phyloP scores from a whole-genome alignment of 2,888 invertebrate species.

The Acanthosepion esculentum region DNA sequence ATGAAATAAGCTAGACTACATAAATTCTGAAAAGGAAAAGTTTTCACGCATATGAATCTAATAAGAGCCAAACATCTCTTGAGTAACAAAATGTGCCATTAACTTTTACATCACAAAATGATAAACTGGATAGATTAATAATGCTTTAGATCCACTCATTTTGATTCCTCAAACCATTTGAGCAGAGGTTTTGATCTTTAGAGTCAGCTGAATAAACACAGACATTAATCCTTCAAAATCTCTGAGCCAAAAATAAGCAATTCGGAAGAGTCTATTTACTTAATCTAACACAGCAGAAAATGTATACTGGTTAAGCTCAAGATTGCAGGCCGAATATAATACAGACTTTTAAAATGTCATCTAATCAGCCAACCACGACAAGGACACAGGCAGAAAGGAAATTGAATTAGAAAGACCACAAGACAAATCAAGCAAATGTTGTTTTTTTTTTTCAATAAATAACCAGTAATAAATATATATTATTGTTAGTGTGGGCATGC shows the following conservation, averaged over 20 bases:
- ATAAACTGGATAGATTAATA: slow-evolving; percentile 33
- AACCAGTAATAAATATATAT: not conserved
- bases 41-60: not conserved
- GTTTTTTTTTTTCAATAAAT: not conserved
- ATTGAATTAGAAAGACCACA: slow-evolving; percentile 33
- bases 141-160: slow-evolving; percentile 33
- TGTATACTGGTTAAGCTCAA: not conserved
- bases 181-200: slow-evolving; percentile 4
- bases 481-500: no score
- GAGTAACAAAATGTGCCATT: not conserved
- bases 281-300: slow-evolving; percentile 33
- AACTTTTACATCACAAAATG: not conserved
- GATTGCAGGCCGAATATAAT: not conserved
- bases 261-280: slow-evolving; percentile 33
- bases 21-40: not conserved
- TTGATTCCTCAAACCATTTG: slow-evolving; percentile 13
- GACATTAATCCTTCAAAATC: not conserved
- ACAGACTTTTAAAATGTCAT: slow-evolving; percentile 15
- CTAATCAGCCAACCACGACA: slow-evolving; percentile 6
- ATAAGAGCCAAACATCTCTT: not conserved
- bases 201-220: slow-evolving; percentile 33
- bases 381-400: slow-evolving; percentile 21
- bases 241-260: slow-evolving; percentile 14
- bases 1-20: not conserved
- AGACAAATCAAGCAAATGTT: slow-evolving; percentile 1